phyloP scores from a whole-genome alignment of 2,888 invertebrate species.

The Labia minor region DNA sequence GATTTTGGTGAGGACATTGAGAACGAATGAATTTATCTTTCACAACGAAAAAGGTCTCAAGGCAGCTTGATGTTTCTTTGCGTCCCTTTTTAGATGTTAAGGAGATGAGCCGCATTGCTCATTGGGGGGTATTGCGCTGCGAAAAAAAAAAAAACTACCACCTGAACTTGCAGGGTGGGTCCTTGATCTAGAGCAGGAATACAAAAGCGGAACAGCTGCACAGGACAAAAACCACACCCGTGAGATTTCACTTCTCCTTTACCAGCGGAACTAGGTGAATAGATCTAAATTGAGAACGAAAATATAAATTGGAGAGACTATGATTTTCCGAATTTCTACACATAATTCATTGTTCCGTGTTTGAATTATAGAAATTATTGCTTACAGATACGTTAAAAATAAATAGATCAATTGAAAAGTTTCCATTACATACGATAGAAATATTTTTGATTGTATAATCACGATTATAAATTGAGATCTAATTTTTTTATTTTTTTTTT shows the following conservation, averaged over 20 bases:
- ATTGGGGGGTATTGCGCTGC: background rate
- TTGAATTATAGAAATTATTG: too few relatives aligned
- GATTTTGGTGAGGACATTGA: background rate
- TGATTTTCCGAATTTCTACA: too few relatives aligned
- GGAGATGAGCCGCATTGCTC: background rate
- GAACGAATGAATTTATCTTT: background rate
- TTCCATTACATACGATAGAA: too few relatives aligned
- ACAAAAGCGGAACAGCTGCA: constrained; percentile 13
- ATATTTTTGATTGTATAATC: too few relatives aligned
- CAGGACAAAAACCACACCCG: constrained; percentile 3
- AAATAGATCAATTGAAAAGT: too few relatives aligned
- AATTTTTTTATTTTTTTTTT: too few relatives aligned
- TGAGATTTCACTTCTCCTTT: background rate
- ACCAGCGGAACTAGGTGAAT: too few relatives aligned
- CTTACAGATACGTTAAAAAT: too few relatives aligned
- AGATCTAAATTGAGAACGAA: too few relatives aligned
- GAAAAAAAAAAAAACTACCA: background rate
- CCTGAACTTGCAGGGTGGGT: background rate
- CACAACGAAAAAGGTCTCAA: background rate
- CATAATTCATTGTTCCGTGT: too few relatives aligned
- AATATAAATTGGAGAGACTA: too few relatives aligned
- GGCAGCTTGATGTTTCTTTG: background rate
- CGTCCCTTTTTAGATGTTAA: background rate
- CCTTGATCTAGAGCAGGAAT: background rate
- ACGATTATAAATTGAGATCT: too few relatives aligned